Conservation (phyloP, 1,140 invertebrate genomes). For the Lerema accius region DNA sequence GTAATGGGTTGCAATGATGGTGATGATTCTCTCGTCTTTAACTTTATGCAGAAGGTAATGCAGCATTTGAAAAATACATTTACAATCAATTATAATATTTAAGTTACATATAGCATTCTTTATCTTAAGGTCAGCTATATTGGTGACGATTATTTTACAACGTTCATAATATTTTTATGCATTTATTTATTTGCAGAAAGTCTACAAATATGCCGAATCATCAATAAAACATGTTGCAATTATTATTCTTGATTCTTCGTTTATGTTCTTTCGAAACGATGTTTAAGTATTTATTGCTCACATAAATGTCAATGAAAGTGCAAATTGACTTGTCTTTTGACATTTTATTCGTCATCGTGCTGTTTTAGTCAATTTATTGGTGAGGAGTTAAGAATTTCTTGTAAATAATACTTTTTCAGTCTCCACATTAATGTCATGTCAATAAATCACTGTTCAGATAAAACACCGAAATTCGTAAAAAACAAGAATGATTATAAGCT, state of each 20-base stretch:
- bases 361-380: constrained; percentile 18
- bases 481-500: background rate
- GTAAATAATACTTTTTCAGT: background rate
- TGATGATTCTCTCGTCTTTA: too few relatives aligned
- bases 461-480: background rate
- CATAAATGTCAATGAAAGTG: constrained; percentile 38
- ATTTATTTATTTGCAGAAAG: background rate
- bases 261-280: constrained; percentile 42
- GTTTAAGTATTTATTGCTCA: constrained; percentile 40
- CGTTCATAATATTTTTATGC: too few relatives aligned
- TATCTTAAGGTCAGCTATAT: too few relatives aligned
- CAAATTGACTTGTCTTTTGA: constrained; percentile 25
- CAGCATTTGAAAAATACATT: too few relatives aligned
- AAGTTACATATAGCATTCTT: too few relatives aligned
- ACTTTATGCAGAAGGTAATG: too few relatives aligned
- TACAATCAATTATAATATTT: too few relatives aligned
- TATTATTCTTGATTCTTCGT: constrained; percentile 36
- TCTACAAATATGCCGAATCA: background rate
- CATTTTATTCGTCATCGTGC: constrained; percentile 10
- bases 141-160: background rate
- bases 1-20: too few relatives aligned
- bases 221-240: constrained; percentile 35
- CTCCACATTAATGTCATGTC: too few relatives aligned
- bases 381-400: background rate
- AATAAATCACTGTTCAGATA: too few relatives aligned